Percentiles rank a stretch among this genome's conserved stretches.
Conservation (phyloP, 1,140 invertebrate species). For the Lordiphosa clarofinis region DNA sequence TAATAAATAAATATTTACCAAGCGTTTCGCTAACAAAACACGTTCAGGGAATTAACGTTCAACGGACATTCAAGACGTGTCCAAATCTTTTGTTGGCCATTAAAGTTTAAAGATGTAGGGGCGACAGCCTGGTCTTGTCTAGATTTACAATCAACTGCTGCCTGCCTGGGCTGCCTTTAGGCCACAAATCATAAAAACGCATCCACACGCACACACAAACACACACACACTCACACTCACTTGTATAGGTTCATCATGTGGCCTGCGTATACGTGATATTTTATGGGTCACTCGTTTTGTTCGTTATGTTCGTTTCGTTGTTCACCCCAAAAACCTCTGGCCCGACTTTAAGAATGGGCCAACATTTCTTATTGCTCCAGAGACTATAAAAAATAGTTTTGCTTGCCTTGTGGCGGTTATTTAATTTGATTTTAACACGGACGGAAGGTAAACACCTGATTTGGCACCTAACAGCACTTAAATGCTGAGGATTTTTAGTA, state of each 20-base stretch:
- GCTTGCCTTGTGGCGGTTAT: not conserved
- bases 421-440: slow-evolving; percentile 58
- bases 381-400: slow-evolving; percentile 8
- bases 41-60: slow-evolving; percentile 65
- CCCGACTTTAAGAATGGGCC: not conserved
- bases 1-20: slow-evolving; percentile 76
- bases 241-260: slow-evolving; percentile 27
- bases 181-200: slow-evolving; percentile 76
- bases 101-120: slow-evolving; percentile 76
- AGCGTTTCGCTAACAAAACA: slow-evolving; percentile 68
- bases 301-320: slow-evolving; percentile 5
- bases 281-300: slow-evolving; percentile 73
- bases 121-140: slow-evolving; percentile 64
- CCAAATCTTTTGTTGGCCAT: slow-evolving; percentile 58
- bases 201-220: slow-evolving; percentile 39
- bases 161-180: slow-evolving; percentile 34
- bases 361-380: slow-evolving; percentile 6
- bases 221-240: too few species aligned
- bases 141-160: slow-evolving; percentile 68
- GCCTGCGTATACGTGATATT: slow-evolving; percentile 71
- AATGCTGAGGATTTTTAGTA: too few species aligned
- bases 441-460: slow-evolving; percentile 22
- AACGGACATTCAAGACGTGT: slow-evolving; percentile 51
- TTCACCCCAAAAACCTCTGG: slow-evolving; percentile 24
- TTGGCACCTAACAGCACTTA: slow-evolving; percentile 5